Percentiles rank a stretch among this genome's conserved stretches.
Conservation (phyloP, 2,888 invertebrate genomes). For the Tiliacea aurago region DNA sequence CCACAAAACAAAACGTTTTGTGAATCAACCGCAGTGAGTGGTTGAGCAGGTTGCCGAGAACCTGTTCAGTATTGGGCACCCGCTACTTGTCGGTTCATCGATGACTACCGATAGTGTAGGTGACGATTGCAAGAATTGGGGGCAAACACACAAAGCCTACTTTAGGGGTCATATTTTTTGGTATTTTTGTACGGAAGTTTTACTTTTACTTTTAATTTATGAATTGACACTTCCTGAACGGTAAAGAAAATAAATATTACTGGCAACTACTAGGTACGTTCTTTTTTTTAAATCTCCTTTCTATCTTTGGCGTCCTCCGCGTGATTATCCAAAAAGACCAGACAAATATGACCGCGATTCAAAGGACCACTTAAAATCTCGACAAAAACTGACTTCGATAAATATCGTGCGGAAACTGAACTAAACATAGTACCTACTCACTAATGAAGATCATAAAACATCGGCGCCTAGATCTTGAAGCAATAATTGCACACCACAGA, state of each 20-base stretch:
- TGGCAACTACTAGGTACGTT: not conserved
- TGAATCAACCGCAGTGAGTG: slow-evolving; percentile 64
- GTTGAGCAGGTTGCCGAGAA: slow-evolving; percentile 63
- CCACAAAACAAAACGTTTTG: slow-evolving; percentile 44
- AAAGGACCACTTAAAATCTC: slow-evolving; percentile 40
- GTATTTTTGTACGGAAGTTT: slow-evolving; percentile 11
- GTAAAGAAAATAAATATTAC: slow-evolving; percentile 18
- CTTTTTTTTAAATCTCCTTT: not conserved
- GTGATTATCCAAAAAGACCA: slow-evolving; percentile 9
- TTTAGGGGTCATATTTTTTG: slow-evolving; percentile 42
- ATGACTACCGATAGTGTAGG: slow-evolving; percentile 52
- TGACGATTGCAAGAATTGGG: slow-evolving; percentile 46
- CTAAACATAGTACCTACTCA: slow-evolving; percentile 20
- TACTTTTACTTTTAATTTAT: slow-evolving; percentile 21
- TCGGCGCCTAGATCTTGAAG: slow-evolving; percentile 54
- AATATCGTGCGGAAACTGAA: slow-evolving; percentile 1
- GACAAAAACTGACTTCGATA: slow-evolving; percentile 25
- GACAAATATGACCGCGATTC: slow-evolving; percentile 6
- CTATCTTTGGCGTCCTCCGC: not conserved
- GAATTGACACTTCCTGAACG: slow-evolving; percentile 17
- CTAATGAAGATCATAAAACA: slow-evolving; percentile 52
- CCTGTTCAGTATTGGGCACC: slow-evolving; percentile 76
- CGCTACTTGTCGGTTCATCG: slow-evolving; percentile 72
- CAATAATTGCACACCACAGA: slow-evolving; percentile 54
- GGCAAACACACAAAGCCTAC: slow-evolving; percentile 52